Evolutionary conservation across 2,888 invertebrate species (phyloP).

Genomic region (Siphonodentalium dalli): DNA sequence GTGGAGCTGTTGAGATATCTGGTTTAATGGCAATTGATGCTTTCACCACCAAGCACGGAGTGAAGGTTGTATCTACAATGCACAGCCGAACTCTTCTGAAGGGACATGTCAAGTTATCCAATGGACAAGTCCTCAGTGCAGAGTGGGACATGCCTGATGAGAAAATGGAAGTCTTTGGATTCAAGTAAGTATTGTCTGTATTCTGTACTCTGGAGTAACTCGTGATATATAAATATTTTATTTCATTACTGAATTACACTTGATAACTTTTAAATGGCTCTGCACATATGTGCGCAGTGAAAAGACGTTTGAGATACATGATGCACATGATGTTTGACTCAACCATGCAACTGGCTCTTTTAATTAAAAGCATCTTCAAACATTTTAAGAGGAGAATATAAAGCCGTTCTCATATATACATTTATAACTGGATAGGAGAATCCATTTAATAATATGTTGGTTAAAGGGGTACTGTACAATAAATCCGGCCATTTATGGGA

Average conservation of each 20-base stretch:
- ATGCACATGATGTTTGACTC: too few species aligned
- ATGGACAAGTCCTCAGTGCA: conserved; percentile 74
- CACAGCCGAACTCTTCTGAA: conserved; percentile 86
- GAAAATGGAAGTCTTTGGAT: conserved; percentile 84
- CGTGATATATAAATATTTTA: neutral
- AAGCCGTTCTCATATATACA: too few species aligned
- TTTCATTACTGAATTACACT: neutral
- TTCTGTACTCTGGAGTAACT: neutral
- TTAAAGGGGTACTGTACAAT: too few species aligned
- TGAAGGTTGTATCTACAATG: conserved; percentile 81
- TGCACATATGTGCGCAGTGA: too few species aligned
- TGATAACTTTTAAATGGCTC: too few species aligned
- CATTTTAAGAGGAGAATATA: too few species aligned
- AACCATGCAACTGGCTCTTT: too few species aligned
- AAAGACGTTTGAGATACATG: too few species aligned
- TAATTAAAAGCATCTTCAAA: too few species aligned
- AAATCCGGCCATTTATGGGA: too few species aligned
- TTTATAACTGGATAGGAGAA: too few species aligned
- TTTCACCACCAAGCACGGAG: conserved; percentile 79
- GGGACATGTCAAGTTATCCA: conserved; percentile 76
- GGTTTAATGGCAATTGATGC: conserved; percentile 87
- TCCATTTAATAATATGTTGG: too few species aligned
- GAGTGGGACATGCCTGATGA: conserved; percentile 83
- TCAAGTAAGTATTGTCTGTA: conserved; percentile 65
- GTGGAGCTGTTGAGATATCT: conserved; percentile 83